A percentile compares a stretch with the other conserved stretches of the same genome.
phyloP scores from a whole-genome alignment of 2,888 invertebrate genomes.

The Gymnosoma rotundatum region DNA sequence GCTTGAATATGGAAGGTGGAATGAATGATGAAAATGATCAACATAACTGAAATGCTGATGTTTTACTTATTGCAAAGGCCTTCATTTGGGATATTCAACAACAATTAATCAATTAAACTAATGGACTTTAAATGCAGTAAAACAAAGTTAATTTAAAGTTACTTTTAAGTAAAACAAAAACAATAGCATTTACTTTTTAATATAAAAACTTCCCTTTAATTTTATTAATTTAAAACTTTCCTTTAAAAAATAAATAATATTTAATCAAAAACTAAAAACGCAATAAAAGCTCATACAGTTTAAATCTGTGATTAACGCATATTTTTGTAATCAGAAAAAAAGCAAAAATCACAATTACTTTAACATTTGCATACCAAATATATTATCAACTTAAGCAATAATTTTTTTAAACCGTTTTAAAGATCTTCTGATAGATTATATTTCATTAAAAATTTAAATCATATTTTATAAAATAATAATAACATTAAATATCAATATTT shows the following conservation, averaged over 20 bases:
- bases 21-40: slow-evolving; percentile 67
- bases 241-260: slow-evolving; percentile 8
- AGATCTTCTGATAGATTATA: no score
- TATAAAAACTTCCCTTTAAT: slow-evolving; percentile 42
- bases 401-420: no score
- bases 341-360: slow-evolving; percentile 72
- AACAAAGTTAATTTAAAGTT: slow-evolving; percentile 10
- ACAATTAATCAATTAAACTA: slow-evolving; percentile 27
- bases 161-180: slow-evolving; percentile 52
- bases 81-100: slow-evolving; percentile 25
- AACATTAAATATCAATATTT: no score
- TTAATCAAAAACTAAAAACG: slow-evolving; percentile 22
- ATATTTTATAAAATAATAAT: no score
- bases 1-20: slow-evolving; percentile 80
- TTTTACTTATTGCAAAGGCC: slow-evolving; percentile 67
- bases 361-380: neutral
- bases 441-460: no score
- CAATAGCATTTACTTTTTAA: slow-evolving; percentile 45
- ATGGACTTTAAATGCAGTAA: slow-evolving; percentile 46
- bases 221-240: neutral
- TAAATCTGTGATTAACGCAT: slow-evolving; percentile 74
- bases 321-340: slow-evolving; percentile 60
- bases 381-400: neutral
- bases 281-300: slow-evolving; percentile 74
- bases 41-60: slow-evolving; percentile 75